A percentile compares a stretch with the other conserved stretches of the same genome.
Evolutionary conservation across 1,140 invertebrate genomes (phyloP).

Genomic region (Elymnias hypermnestra): DNA sequence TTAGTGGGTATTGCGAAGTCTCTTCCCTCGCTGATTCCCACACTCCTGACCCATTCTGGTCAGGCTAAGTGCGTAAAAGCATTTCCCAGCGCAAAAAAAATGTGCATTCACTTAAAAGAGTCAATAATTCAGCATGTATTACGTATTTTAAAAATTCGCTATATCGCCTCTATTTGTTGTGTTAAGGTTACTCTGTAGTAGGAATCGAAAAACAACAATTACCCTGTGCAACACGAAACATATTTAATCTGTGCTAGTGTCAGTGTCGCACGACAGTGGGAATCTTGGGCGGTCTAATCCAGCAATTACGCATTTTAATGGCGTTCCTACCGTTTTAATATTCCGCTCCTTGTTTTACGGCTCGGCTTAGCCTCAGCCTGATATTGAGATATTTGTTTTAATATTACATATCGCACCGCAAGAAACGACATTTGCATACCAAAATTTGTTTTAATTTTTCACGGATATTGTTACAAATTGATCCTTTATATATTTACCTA

Average conservation of each 20-base stretch:
- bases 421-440: constrained; percentile 21
- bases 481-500: no score
- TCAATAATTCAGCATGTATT: no score
- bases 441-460: constrained; percentile 16
- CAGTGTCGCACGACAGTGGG: constrained; percentile 53
- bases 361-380: constrained; percentile 45
- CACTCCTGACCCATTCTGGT: no score
- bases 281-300: constrained; percentile 72
- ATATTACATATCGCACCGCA: constrained; percentile 30
- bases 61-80: no score
- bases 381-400: constrained; percentile 59
- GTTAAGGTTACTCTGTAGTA: no score
- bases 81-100: no score
- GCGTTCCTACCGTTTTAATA: constrained; percentile 70
- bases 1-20: no score
- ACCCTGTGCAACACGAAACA: constrained; percentile 1
- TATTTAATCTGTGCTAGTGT: constrained; percentile 29
- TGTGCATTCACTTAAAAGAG: no score
- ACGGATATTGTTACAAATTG: no score
- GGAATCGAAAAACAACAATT: background rate
- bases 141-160: no score
- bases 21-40: no score
- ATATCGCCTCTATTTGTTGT: no score
- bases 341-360: constrained; percentile 67
- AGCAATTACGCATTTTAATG: constrained; percentile 74